A percentile compares a stretch with the other conserved stretches of the same genome.
Conservation (phyloP, 2,113 vertebrate species). For the Leucosticte australis region DNA sequence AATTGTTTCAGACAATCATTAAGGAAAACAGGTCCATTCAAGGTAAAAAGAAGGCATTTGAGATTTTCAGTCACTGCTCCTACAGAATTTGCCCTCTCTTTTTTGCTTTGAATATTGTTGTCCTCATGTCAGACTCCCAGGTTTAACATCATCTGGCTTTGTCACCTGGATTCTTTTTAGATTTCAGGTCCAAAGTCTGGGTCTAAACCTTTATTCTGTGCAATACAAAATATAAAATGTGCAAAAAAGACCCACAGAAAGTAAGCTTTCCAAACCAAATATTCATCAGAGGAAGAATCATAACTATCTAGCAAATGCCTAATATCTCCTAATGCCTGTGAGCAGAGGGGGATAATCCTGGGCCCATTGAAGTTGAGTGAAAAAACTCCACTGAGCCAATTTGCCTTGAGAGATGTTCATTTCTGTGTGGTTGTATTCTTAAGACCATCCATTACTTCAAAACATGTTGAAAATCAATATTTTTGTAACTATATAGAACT, state of each 20-base stretch:
- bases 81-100: background rate
- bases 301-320: background rate
- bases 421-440: background rate
- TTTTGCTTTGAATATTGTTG: background rate
- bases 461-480: slow-evolving; percentile 32
- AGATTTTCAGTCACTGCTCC: background rate
- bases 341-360: background rate
- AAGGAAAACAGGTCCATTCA: background rate
- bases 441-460: slow-evolving; percentile 7
- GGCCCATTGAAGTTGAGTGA: background rate
- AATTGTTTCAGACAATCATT: background rate
- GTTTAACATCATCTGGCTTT: background rate
- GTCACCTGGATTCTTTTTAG: background rate
- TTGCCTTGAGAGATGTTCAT: background rate
- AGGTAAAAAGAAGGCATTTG: background rate
- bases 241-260: background rate
- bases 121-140: background rate
- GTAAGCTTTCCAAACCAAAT: background rate
- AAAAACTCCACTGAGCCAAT: background rate
- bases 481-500: slow-evolving; percentile 15
- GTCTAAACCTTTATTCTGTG: background rate
- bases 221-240: background rate
- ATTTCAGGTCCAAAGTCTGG: background rate
- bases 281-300: background rate
- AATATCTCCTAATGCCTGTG: background rate